phyloP scores from a whole-genome alignment of 2,113 vertebrate species.

The Xiphophorus couchianus region DNA sequence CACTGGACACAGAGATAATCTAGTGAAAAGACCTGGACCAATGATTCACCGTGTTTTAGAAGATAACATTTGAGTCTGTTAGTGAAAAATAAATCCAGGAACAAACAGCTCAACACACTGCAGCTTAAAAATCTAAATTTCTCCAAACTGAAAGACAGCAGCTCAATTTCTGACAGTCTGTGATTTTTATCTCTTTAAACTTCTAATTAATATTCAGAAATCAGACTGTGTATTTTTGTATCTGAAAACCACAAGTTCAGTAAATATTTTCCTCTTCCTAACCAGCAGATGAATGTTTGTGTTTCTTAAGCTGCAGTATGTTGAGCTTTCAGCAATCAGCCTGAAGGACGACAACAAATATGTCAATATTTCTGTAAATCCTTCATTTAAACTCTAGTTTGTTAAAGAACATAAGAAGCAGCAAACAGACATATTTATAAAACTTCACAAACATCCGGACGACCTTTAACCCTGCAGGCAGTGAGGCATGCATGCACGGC shows the following conservation, averaged over 20 bases:
- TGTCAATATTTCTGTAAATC: neutral
- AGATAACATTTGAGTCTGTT: no score
- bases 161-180: neutral
- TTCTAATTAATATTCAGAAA: neutral
- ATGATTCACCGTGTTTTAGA: no score
- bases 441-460: neutral
- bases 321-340: no score
- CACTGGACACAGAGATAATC: no score
- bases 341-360: neutral
- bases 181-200: neutral
- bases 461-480: slow-evolving; percentile 18
- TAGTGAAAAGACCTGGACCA: no score
- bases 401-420: neutral
- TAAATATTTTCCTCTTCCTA: no score
- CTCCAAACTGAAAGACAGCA: neutral
- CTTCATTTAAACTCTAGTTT: neutral
- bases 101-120: neutral
- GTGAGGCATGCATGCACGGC: slow-evolving; percentile 9
- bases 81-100: neutral
- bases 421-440: neutral
- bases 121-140: neutral
- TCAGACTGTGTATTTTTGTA: no score
- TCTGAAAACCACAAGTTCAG: no score
- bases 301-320: neutral
- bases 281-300: neutral